Conservation (phyloP, 2,113 vertebrate species). For the Sardina pilchardus region DNA sequence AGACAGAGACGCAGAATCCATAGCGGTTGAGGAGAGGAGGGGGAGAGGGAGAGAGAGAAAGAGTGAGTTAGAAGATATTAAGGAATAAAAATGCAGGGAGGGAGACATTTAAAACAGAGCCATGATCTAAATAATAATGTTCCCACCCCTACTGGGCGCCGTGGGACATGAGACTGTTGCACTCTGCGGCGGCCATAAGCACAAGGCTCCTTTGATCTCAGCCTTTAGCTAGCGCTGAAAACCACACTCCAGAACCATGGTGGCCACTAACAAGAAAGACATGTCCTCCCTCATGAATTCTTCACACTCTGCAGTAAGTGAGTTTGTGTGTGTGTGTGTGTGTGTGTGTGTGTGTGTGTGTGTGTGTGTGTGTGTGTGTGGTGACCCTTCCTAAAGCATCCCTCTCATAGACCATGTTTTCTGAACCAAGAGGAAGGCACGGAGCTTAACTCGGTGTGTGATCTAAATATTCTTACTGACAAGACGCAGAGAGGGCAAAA, state of each 20-base stretch:
- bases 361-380: background rate
- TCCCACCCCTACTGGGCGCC: background rate
- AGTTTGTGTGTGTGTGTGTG: background rate
- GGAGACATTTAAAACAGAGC: background rate
- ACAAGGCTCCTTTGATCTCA: background rate
- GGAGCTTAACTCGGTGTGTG: background rate
- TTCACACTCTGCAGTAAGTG: background rate
- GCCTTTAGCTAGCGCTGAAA: background rate
- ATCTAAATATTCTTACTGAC: background rate
- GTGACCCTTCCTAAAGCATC: background rate
- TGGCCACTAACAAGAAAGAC: conserved; percentile 11
- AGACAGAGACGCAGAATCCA: background rate
- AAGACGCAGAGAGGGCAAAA: background rate
- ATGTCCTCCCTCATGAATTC: conserved; percentile 13
- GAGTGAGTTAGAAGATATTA: background rate
- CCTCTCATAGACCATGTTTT: background rate
- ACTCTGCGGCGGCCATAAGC: background rate
- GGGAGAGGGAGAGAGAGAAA: background rate
- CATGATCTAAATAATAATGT: background rate
- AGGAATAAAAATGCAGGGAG: background rate
- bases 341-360: conserved; percentile 2
- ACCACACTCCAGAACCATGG: background rate
- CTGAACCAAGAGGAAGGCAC: background rate
- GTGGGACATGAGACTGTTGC: background rate
- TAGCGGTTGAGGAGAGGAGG: background rate